Evolutionary conservation across 2,888 invertebrate species (phyloP), one percentile per base, ranked within the genome.

Genomic region (Sinodicranocentrus sp.): DNA sequence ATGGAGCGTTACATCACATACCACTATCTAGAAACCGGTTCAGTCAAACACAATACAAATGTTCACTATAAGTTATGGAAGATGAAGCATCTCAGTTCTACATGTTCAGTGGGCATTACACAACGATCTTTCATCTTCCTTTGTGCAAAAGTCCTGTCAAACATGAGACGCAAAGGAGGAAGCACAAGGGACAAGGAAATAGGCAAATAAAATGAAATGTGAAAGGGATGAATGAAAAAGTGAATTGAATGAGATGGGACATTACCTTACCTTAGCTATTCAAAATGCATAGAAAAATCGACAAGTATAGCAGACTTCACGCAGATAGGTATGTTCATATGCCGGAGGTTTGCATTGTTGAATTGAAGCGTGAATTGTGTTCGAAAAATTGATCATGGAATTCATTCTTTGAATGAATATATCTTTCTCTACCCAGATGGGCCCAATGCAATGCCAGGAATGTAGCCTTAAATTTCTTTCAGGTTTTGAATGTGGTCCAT

Each of bases 141-240:
- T 80, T 65, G 54, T 80, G 26, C 57, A 67, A 78, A 57, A 72
- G 52, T 67, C 57, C 73, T 70, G 73, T 78, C 78, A 84, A 76
- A 73, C 70, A 54, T 17, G 61, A 70, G 54, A 84, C 28, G 33
- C 59, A 77, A 82, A 82, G 52, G 61, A 78, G 63, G 75, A 67
- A 57, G 52, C 25, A 52, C 28, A 76, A 52, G 68, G 63, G 73
- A 57, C 54, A 43, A 70, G 73, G 78, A 84, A 78, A 78, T 79
- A 78, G 71, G 73, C 71, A 78, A 82, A 78, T 82, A 70, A 76
- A 84, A 84, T 82, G 82, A 77, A 82, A 84, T 82, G 84, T 67
- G 84, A 85, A 73, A 85, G 57, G 80, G 84, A 84, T 80, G 84
- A 84, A 85, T 85, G 79, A 63, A 52, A 84, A 73, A 73, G 70